phyloP scores from a whole-genome alignment of 2,797 vertebrate species.

The Meda fulgida region DNA sequence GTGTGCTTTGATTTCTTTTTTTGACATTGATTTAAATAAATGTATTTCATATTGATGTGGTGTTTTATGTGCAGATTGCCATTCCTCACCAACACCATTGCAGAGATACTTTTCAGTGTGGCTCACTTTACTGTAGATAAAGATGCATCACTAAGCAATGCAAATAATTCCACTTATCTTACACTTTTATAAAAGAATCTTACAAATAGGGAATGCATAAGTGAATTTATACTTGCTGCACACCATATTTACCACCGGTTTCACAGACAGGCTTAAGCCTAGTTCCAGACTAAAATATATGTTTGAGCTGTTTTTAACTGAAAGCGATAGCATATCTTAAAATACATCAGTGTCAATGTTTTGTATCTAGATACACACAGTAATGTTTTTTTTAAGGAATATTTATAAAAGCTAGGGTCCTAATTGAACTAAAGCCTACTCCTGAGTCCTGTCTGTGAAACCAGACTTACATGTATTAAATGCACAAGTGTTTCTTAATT shows the following conservation, averaged over 20 bases:
- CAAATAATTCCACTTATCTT: background rate
- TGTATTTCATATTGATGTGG: constrained; percentile 54
- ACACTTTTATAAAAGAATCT: background rate
- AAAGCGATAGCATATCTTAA: too few species aligned
- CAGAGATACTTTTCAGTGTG: background rate
- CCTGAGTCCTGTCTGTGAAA: too few species aligned
- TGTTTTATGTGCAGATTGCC: constrained; percentile 18
- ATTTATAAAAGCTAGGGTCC: too few species aligned
- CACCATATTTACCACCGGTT: background rate
- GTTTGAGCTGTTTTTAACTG: too few species aligned
- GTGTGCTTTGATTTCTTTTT: constrained; percentile 6
- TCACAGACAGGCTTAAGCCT: too few species aligned
- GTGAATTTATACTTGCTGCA: background rate
- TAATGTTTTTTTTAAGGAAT: too few species aligned
- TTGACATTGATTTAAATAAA: constrained; percentile 56
- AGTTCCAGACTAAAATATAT: too few species aligned
- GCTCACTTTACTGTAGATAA: background rate
- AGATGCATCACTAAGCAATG: background rate
- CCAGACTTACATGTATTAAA: background rate
- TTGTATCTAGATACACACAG: too few species aligned
- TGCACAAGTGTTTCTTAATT: background rate
- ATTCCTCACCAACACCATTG: background rate
- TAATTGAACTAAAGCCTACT: too few species aligned
- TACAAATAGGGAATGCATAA: background rate
- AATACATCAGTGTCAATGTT: too few species aligned